These are phyloP conservation scores for Sapayoa aenigma DNA, from an alignment of 2,113 vertebrate species.

Conservation along the genomic window DNA sequence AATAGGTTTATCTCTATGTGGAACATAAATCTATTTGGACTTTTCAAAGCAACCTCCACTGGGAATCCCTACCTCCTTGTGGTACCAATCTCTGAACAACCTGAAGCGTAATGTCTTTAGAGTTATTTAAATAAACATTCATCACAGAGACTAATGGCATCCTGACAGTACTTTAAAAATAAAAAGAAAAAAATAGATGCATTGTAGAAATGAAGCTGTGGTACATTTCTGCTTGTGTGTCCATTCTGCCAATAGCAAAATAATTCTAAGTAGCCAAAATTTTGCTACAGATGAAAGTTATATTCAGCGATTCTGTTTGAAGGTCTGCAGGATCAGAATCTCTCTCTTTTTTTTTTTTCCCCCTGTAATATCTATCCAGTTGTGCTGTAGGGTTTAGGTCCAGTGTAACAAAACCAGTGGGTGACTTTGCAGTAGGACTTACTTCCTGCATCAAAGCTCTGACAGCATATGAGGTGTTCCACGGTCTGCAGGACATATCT, in stretches of 20 bases:
- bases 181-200: neutral
- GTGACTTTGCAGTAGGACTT: neutral
- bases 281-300: neutral
- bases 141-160: neutral
- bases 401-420: neutral
- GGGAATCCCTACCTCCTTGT: conserved; percentile 1
- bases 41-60: neutral
- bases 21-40: conserved; percentile 5
- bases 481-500: neutral
- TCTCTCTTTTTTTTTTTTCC: neutral
- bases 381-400: neutral
- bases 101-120: neutral
- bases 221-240: neutral
- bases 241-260: neutral
- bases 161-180: neutral
- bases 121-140: conserved; percentile 30
- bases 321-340: neutral
- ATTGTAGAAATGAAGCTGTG: neutral
- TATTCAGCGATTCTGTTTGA: neutral
- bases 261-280: neutral
- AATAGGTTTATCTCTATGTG: neutral
- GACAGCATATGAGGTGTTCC: neutral
- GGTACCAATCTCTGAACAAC: conserved; percentile 6
- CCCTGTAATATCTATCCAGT: neutral
- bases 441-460: neutral